A percentile compares a stretch with the other conserved stretches of the same genome.
Conservation (phyloP, 2,888 invertebrate genomes). For the Diplolepis rosae region DNA sequence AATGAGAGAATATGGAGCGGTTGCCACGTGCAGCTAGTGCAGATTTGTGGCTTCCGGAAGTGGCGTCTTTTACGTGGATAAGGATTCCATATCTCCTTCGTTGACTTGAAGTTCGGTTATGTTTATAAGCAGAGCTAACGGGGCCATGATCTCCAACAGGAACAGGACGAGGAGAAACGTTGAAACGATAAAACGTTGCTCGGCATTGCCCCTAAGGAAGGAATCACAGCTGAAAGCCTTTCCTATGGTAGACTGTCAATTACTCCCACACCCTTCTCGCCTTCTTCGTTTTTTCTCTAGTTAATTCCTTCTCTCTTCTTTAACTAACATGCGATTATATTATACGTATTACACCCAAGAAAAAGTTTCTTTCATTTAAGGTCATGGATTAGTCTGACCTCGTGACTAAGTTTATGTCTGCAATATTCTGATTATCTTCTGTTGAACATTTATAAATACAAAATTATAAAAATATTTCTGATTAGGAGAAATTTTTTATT, state of each 20-base stretch:
- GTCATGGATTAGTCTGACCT: too few relatives aligned
- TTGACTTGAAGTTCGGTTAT: constrained; percentile 6
- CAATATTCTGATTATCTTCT: too few relatives aligned
- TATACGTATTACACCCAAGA: neutral
- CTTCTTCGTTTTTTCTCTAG: neutral
- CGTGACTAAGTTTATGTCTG: too few relatives aligned
- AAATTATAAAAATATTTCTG: too few relatives aligned
- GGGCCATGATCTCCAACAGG: constrained; percentile 8
- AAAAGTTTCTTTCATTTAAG: neutral
- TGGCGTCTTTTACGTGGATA: constrained; percentile 17
- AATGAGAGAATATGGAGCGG: too few relatives aligned
- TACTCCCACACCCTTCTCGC: neutral
- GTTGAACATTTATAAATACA: too few relatives aligned
- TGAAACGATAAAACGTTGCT: constrained; percentile 28
- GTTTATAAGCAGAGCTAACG: constrained; percentile 5
- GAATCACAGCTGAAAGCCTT: constrained; percentile 30
- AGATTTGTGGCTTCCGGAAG: constrained; percentile 24
- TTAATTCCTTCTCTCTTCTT: constrained; percentile 4
- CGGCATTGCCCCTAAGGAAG: constrained; percentile 18
- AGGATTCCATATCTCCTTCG: neutral
- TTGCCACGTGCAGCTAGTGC: constrained; percentile 1
- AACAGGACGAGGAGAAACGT: constrained; percentile 30
- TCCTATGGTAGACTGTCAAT: constrained; percentile 14
- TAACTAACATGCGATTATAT: neutral
- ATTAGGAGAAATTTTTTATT: too few relatives aligned